phyloP scores from a whole-genome alignment of 2,113 vertebrate species.

The Otus sunia region DNA sequence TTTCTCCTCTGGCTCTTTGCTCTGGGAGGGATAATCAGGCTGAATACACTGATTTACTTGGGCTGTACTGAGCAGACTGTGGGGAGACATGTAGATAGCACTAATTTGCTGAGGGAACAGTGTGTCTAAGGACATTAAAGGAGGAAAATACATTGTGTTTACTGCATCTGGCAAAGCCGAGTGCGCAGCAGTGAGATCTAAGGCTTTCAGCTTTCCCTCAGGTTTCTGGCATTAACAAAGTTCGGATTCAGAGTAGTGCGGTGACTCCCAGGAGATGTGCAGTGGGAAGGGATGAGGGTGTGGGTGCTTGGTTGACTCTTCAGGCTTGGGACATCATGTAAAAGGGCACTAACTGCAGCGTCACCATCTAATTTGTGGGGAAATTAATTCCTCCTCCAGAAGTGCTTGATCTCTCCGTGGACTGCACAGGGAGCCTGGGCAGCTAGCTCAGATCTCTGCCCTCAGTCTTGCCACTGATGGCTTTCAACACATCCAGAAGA shows the following conservation, averaged over 20 bases:
- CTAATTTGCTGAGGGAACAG: neutral
- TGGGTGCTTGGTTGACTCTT: neutral
- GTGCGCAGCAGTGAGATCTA: neutral
- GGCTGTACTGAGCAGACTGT: neutral
- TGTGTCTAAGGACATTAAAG: neutral
- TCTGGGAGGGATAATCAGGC: neutral
- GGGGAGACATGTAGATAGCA: neutral
- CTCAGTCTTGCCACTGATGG: neutral
- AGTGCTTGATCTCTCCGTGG: neutral
- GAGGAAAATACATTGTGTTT: neutral
- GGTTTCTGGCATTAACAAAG: neutral
- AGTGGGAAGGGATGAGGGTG: neutral
- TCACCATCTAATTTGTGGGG: neutral
- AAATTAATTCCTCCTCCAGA: neutral
- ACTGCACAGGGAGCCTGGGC: neutral
- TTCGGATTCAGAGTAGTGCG: rapidly evolving
- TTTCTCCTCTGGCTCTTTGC: neutral
- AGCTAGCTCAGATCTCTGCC: neutral
- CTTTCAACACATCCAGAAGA: neutral
- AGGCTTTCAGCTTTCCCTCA: neutral
- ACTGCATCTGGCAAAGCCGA: neutral
- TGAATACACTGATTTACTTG: neutral
- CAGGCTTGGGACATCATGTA: neutral
- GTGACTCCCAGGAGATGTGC: neutral
- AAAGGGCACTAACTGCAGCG: neutral